Conservation (phyloP, 2,113 vertebrate species). For the Poicephalus gulielmi region DNA sequence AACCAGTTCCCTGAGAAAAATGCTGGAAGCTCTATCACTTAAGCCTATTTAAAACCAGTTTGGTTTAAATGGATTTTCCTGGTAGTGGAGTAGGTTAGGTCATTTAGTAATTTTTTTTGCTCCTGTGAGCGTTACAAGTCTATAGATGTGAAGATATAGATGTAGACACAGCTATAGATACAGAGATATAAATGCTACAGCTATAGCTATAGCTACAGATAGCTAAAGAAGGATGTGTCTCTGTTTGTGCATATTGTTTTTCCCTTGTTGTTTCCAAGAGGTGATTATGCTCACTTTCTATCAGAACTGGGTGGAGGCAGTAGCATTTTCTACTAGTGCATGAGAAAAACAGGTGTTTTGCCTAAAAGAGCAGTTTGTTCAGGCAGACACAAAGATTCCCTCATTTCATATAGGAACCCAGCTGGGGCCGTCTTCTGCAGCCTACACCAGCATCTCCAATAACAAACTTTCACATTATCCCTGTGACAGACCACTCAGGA, state of each 20-base stretch:
- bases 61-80: conserved; percentile 14
- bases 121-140: neutral
- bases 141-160: neutral
- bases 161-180: neutral
- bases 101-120: neutral
- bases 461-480: too few species aligned
- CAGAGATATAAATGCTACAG: neutral
- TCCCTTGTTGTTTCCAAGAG: neutral
- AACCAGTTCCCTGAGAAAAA: neutral
- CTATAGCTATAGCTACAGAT: neutral
- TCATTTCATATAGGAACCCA: too few species aligned
- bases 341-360: too few species aligned
- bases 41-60: neutral
- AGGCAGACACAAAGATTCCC: too few species aligned
- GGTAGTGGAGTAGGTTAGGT: neutral
- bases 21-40: neutral
- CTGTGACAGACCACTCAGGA: too few species aligned
- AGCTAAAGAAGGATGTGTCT: neutral
- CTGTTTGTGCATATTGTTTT: neutral
- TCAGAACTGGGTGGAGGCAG: neutral
- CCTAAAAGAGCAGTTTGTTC: too few species aligned
- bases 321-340: neutral
- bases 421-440: too few species aligned
- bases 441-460: too few species aligned
- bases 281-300: neutral